phyloP scores from a whole-genome alignment of 2,113 vertebrate species.

The Leptocoma aspasia region DNA sequence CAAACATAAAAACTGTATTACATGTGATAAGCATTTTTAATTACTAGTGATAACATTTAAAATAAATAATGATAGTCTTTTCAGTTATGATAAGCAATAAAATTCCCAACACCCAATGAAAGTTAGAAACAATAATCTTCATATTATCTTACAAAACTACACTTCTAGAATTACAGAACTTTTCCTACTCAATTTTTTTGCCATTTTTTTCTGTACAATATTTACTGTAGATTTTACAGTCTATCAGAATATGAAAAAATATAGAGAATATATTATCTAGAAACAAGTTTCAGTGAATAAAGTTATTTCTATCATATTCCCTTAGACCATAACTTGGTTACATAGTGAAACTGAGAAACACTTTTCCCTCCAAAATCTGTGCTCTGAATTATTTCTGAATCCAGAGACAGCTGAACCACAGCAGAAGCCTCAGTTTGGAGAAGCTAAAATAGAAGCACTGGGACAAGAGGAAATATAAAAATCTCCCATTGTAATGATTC shows the following conservation, averaged over 20 bases:
- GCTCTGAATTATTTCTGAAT: slow-evolving; percentile 35
- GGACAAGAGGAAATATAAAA: slow-evolving; percentile 64
- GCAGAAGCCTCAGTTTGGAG: slow-evolving; percentile 51
- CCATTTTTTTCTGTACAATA: not conserved
- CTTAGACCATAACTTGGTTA: not conserved
- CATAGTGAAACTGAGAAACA: not conserved
- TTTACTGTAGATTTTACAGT: not conserved
- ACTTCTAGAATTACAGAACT: not conserved
- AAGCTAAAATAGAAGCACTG: slow-evolving; percentile 22
- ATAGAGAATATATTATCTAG: not conserved
- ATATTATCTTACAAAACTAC: not conserved
- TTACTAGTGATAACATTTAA: not conserved
- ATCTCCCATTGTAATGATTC: slow-evolving; percentile 42
- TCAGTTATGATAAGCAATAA: not conserved
- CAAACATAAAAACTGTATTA: not conserved
- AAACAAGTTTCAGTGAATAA: not conserved
- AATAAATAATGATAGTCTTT: not conserved
- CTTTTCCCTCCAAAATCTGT: not conserved
- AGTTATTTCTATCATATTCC: not conserved
- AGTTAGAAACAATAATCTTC: not conserved
- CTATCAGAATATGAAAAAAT: not conserved
- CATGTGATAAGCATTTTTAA: not conserved
- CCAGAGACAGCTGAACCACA: slow-evolving; percentile 7
- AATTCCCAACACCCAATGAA: not conserved
- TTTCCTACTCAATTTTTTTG: not conserved